Evolutionary conservation across 2,888 invertebrate species (phyloP).

Genomic region (Salpingus planirostris): DNA sequence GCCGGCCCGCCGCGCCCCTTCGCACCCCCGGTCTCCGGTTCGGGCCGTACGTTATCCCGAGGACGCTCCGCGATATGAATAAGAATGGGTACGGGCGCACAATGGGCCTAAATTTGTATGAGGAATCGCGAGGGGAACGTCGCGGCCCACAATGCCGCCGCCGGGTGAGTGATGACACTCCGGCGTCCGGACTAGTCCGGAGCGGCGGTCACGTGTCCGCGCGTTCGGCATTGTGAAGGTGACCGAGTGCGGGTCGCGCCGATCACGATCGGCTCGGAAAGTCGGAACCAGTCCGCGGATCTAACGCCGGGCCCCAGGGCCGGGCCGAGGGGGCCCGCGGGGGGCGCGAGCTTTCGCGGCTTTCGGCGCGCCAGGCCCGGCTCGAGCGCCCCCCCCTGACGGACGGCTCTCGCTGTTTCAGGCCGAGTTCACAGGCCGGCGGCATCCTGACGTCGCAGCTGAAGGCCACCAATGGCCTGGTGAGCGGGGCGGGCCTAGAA

Average conservation of each 20-base stretch:
- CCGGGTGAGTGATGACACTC: slow-evolving; percentile 36
- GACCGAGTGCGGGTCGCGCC: slow-evolving; percentile 35
- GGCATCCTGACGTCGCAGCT: slow-evolving; percentile 58
- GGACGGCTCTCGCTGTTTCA: too few species aligned
- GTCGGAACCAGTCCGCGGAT: slow-evolving; percentile 28
- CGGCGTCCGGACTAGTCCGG: too few species aligned
- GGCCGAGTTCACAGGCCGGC: slow-evolving; percentile 42
- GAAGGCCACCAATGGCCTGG: slow-evolving; percentile 61
- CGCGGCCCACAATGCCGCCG: slow-evolving; percentile 8
- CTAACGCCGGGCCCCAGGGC: slow-evolving; percentile 30
- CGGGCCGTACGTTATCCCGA: slow-evolving; percentile 21
- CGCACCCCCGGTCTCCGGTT: not conserved
- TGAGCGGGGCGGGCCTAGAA: slow-evolving; percentile 57
- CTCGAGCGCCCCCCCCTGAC: too few species aligned
- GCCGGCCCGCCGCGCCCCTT: slow-evolving; percentile 17
- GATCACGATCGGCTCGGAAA: slow-evolving; percentile 34
- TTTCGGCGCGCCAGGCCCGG: too few species aligned
- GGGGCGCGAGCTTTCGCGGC: too few species aligned
- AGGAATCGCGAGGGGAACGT: slow-evolving; percentile 29
- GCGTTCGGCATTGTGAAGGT: slow-evolving; percentile 40
- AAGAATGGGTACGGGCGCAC: slow-evolving; percentile 29
- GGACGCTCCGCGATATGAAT: slow-evolving; percentile 30
- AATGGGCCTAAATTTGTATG: slow-evolving; percentile 36
- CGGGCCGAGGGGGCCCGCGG: too few species aligned
- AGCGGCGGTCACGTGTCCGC: slow-evolving; percentile 28